phyloP scores from a whole-genome alignment of 2,797 vertebrate species.

The Sebastes iracundus region DNA sequence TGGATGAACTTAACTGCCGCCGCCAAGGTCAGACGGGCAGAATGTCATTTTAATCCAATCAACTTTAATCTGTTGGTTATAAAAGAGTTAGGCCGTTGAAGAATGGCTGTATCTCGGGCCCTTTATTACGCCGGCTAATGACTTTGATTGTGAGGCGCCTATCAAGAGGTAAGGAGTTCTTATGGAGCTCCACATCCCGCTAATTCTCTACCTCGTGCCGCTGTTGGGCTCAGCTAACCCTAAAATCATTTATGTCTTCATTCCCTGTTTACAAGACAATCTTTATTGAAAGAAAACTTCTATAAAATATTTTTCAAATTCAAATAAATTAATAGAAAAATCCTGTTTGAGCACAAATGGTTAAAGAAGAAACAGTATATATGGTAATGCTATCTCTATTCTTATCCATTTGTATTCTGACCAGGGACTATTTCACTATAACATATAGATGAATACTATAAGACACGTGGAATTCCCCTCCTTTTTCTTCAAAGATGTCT shows the following conservation, averaged over 20 bases:
- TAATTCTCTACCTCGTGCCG: conserved; percentile 68
- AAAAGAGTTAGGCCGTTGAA: conserved; percentile 87
- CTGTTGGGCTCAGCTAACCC: conserved; percentile 54
- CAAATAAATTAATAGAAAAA: not conserved
- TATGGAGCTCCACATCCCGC: conserved; percentile 67
- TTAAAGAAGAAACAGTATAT: not conserved
- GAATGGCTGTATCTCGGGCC: conserved; percentile 85
- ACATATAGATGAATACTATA: conserved; percentile 41
- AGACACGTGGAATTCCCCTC: conserved; percentile 15
- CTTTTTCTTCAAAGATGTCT: conserved; percentile 30
- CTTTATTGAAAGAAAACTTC: conserved; percentile 1
- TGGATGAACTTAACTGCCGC: conserved; percentile 86
- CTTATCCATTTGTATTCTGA: conserved; percentile 49
- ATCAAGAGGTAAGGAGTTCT: conserved; percentile 81
- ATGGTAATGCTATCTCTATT: conserved; percentile 30
- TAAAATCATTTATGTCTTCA: conserved; percentile 34
- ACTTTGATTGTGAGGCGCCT: conserved; percentile 85
- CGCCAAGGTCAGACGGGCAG: conserved; percentile 86
- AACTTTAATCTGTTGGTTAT: conserved; percentile 88
- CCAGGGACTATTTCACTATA: conserved; percentile 18
- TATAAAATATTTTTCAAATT: no score
- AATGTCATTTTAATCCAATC: conserved; percentile 90
- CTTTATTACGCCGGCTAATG: conserved; percentile 86
- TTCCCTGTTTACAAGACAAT: conserved; percentile 35
- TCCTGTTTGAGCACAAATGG: not conserved